Base-by-base conservation (phyloP, 2,888 invertebrate species). In the Chironomus riparius region DNA sequence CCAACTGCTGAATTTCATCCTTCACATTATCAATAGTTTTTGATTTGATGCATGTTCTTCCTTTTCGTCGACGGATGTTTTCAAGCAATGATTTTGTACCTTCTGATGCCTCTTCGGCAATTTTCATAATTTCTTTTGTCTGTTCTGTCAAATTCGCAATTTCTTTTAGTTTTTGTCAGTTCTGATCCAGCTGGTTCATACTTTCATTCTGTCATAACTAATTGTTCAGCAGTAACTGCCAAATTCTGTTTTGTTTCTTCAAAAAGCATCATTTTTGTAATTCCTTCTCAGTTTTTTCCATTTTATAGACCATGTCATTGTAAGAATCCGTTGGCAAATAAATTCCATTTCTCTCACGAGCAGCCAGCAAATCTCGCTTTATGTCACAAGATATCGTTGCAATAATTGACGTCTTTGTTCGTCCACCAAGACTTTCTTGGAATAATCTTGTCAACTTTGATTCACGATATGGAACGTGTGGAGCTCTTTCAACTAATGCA, bases 331-430 rank as follows among this genome's bases (percentile, higher is more conserved):
- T 89, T 12, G 93, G 92, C 74, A 98, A 84, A 83, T 90, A 97
- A 70, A 98, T 80, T 78, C 97, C 97, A 83, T 92, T 93, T 80
- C 92, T 93, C 79, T 94, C 93, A 70, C 97, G 87, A 0, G 94
- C 89, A 0, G 97, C 97, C 78, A 89, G 87, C 79, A 98, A 86
- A 84, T 98, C 98, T 69, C 91, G 87, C 78, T 94, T 90, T 88
- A 78, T 90, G 89, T 0, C 92, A 0, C 98, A 97, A 0, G 97
- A 97, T 62, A 98, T 88, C 2, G 98, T 98, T 0, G 98, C 98
- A 78, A 99, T 98, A 79, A 99, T 95, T 0, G 96, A 95, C 0
- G 98, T 99, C 84, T 98, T 98, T 0, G 98, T 98, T 28, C 93
- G 88, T 0, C 98, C 98, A 18, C 98, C 98, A 3, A 99, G 87